A percentile compares a stretch with the other conserved stretches of the same genome.
These are phyloP conservation scores for Drosophila takahashii DNA, from an alignment of 1,140 invertebrate genomes.

Conservation along the genomic window DNA sequence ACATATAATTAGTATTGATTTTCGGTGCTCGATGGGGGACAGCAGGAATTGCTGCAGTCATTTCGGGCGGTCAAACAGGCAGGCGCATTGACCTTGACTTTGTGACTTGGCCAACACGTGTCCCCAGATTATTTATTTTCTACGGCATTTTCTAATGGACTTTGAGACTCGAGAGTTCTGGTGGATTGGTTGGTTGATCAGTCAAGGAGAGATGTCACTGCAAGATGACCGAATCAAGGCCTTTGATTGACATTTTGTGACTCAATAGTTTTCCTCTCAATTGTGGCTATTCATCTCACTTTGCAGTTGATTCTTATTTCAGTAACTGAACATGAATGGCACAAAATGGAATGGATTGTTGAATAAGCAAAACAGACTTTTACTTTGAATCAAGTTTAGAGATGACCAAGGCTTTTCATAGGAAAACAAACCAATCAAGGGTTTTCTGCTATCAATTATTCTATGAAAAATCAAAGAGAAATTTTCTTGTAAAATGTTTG, in stretches of 20 bases:
- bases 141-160: conserved; percentile 36
- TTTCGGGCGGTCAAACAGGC: conserved; percentile 44
- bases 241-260: conserved; percentile 9
- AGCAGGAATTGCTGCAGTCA: conserved; percentile 2
- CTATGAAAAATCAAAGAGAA: too few species aligned
- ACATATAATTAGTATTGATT: conserved; percentile 70
- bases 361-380: not conserved
- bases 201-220: conserved; percentile 24
- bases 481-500: too few species aligned
- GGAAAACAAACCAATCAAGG: too few species aligned
- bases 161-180: not conserved
- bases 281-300: conserved; percentile 25
- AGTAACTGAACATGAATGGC: conserved; percentile 4
- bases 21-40: conserved; percentile 7
- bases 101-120: conserved; percentile 18
- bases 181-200: not conserved
- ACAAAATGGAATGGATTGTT: not conserved
- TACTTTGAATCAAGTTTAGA: not conserved
- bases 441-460: too few species aligned
- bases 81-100: conserved; percentile 76
- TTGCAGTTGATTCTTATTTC: not conserved
- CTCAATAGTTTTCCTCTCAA: not conserved
- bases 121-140: conserved; percentile 36
- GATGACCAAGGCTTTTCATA: too few species aligned
- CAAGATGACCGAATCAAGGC: conserved; percentile 18